Percentiles rank a stretch among this genome's conserved stretches.
Evolutionary conservation across 2,888 invertebrate genomes (phyloP).

Genomic region (Eucera pruinosa): DNA sequence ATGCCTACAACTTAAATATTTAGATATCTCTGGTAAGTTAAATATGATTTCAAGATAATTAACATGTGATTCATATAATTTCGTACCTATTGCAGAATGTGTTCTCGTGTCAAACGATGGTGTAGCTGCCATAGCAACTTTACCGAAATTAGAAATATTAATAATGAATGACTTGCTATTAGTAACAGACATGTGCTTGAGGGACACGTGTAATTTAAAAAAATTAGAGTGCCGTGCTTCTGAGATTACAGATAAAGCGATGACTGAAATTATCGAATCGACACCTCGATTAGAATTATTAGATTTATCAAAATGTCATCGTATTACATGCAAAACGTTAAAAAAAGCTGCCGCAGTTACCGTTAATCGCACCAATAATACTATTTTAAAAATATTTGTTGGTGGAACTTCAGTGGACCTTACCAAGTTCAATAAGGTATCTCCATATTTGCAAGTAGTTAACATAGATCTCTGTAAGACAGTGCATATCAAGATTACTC

Average conservation of each 20-base stretch:
- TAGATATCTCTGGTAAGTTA: slow-evolving; percentile 75
- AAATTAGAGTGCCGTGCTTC: slow-evolving; percentile 77
- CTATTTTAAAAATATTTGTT: slow-evolving; percentile 76
- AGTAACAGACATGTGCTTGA: slow-evolving; percentile 72
- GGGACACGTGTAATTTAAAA: slow-evolving; percentile 71
- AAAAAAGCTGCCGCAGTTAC: slow-evolving; percentile 74
- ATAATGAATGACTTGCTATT: slow-evolving; percentile 71
- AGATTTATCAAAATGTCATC: slow-evolving; percentile 76
- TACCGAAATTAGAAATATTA: slow-evolving; percentile 75
- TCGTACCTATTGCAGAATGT: slow-evolving; percentile 50
- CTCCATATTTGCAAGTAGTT: slow-evolving; percentile 77
- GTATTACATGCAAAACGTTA: slow-evolving; percentile 71
- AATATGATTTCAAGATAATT: not conserved
- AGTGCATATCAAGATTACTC: slow-evolving; percentile 2
- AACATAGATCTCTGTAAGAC: slow-evolving; percentile 73
- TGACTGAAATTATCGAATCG: slow-evolving; percentile 64
- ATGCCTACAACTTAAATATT: slow-evolving; percentile 71
- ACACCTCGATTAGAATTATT: slow-evolving; percentile 74
- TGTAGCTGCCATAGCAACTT: slow-evolving; percentile 68
- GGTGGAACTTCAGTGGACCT: slow-evolving; percentile 71
- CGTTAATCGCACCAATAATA: slow-evolving; percentile 73
- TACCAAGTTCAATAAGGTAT: slow-evolving; percentile 61
- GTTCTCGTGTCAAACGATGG: slow-evolving; percentile 38
- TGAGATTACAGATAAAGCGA: slow-evolving; percentile 35
- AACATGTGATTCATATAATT: not conserved